A percentile compares a stretch with the other conserved stretches of the same genome.
Evolutionary conservation across 2,797 vertebrate species (phyloP).

Genomic region (Clarias platycephalus): DNA sequence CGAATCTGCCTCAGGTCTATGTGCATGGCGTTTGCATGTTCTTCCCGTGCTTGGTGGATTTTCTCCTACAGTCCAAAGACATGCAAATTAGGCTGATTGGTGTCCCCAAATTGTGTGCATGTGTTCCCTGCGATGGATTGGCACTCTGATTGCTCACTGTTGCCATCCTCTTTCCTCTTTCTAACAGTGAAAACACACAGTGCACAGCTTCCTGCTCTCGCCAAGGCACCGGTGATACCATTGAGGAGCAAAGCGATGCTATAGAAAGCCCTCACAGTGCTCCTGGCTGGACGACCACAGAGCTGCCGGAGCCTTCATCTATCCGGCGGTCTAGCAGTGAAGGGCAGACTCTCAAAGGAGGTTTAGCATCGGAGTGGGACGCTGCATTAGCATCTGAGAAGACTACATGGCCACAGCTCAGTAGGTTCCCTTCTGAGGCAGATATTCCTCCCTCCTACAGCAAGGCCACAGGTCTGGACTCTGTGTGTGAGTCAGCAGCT

Average conservation of each 20-base stretch:
- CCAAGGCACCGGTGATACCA: constrained; percentile 81
- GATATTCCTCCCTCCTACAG: constrained; percentile 86
- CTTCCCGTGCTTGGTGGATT: too few species aligned
- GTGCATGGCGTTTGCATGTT: too few species aligned
- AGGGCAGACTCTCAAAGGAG: constrained; percentile 33
- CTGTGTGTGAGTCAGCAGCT: constrained; percentile 70
- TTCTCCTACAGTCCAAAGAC: too few species aligned
- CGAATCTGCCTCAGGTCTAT: too few species aligned
- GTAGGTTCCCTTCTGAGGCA: constrained; percentile 44
- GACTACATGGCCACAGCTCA: constrained; percentile 14
- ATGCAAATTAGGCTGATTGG: too few species aligned
- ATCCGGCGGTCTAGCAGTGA: constrained; percentile 30
- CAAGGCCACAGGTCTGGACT: constrained; percentile 85
- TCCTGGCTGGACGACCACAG: constrained; percentile 18
- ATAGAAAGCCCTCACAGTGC: constrained; percentile 61
- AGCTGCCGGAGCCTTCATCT: constrained; percentile 8
- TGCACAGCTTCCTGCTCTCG: constrained; percentile 80
- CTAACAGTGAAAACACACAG: constrained; percentile 77
- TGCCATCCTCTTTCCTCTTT: neutral
- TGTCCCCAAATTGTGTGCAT: too few species aligned
- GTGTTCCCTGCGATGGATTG: too few species aligned
- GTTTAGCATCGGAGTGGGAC: constrained; percentile 38
- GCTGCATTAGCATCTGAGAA: constrained; percentile 14
- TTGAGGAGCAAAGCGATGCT: constrained; percentile 76
- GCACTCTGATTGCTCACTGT: neutral